Evolutionary conservation across 92 coral and sea anemone genomes (phyloP).

Genomic region (Pocillopora meandrina): DNA sequence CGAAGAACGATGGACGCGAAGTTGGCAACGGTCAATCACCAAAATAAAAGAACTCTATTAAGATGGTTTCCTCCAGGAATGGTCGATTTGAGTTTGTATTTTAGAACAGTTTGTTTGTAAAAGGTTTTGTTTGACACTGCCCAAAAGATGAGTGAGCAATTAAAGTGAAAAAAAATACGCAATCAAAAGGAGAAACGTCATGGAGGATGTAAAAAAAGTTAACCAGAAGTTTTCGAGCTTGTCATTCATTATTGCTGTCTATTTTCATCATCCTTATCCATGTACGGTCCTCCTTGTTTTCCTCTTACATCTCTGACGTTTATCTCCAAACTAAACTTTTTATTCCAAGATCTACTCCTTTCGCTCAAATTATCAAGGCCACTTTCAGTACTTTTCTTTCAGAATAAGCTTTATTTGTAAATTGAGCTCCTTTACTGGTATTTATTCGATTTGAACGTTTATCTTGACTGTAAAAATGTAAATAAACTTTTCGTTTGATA

Average conservation of each 20-base stretch:
- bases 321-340: too few relatives aligned
- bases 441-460: background rate
- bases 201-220: too few relatives aligned
- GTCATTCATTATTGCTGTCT: too few relatives aligned
- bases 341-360: too few relatives aligned
- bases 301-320: too few relatives aligned
- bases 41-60: conserved; percentile 88
- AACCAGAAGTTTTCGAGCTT: too few relatives aligned
- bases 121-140: background rate
- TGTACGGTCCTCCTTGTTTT: too few relatives aligned
- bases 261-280: too few relatives aligned
- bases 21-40: conserved; percentile 85
- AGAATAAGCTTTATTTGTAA: background rate
- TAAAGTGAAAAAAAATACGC: background rate
- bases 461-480: conserved; percentile 17
- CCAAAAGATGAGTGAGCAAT: background rate
- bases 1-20: conserved; percentile 85
- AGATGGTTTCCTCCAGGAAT: background rate
- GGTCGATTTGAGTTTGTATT: background rate
- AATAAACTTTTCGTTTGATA: conserved; percentile 7
- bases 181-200: too few relatives aligned
- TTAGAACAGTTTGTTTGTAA: background rate
- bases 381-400: background rate
- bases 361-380: background rate
- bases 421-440: conserved; percentile 13